Base-by-base conservation (phyloP, 2,113 vertebrate genomes). In the Limanda limanda region DNA sequence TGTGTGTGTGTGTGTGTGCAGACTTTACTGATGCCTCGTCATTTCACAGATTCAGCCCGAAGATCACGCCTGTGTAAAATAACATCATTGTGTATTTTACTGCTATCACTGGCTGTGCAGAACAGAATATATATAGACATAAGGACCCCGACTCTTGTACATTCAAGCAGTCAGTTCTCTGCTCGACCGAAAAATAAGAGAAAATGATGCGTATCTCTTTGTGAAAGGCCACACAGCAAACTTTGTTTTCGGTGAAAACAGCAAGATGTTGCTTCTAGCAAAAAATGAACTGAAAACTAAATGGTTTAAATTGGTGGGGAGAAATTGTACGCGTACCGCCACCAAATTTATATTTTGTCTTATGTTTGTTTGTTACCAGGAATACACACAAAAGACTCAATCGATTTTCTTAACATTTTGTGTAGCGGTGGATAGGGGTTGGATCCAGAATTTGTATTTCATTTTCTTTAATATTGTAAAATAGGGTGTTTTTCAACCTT, bases 11-110 rank as follows among this genome's bases (percentile, higher is more conserved):
- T 60, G 71, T 66, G 47, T 40, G 23, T 21, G 37, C 37, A 61
- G 35, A 40, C 35, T n/a, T 17, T 76, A 68, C 77, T 14, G 69
- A 64, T 74, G 70, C 40, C 23, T 20, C 3, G 20, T 57, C 85
- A 71, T 83, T 86, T 85, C 27, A 69, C 25, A 42, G 58, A 70
- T 80, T 62, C 66, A 14, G 72, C 45, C 61, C 61, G 18, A 78
- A 82, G 70, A 77, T 66, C 52, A 6, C 48, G 61, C 27, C 47
- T n/a, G 45, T 62, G 31, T 40, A 61, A 74, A 89, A 85, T 63
- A 82, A 81, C 67, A 80, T 71, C 14, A 73, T 52, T 74, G 62
- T 54, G 62, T 56, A 68, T 79, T 78, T 81, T 74, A 47, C 52
- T 62, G 48, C 27, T 60, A 70, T 71, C 27, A 62, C 35, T 24